phyloP scores from a whole-genome alignment of 2,888 invertebrate genomes.

The Disparrhopalites patrizii region DNA sequence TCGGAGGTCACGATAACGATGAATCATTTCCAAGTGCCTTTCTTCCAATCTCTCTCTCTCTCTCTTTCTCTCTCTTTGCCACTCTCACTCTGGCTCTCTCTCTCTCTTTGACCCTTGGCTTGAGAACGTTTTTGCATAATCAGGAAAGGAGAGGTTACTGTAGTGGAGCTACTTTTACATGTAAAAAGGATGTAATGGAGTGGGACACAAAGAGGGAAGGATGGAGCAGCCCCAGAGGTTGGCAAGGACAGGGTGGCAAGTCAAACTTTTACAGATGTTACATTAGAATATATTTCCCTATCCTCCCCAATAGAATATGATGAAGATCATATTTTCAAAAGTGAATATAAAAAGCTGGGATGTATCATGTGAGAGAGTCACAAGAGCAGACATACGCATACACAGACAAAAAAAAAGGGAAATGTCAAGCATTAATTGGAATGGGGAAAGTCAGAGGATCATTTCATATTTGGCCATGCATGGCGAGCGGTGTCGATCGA shows the following conservation, averaged over 20 bases:
- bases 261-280: slow-evolving; percentile 17
- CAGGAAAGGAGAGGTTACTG: neutral
- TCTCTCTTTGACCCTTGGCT: neutral
- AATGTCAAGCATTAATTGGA: slow-evolving; percentile 32
- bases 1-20: slow-evolving; percentile 4
- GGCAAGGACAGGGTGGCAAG: slow-evolving; percentile 1
- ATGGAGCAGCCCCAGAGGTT: slow-evolving; percentile 1
- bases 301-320: no score
- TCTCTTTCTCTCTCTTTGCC: no score
- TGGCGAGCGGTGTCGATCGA: slow-evolving; percentile 27
- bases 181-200: neutral
- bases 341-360: slow-evolving; percentile 5
- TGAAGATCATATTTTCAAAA: slow-evolving; percentile 12
- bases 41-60: no score
- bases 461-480: slow-evolving; percentile 31
- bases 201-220: neutral
- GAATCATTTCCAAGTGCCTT: slow-evolving; percentile 26
- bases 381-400: slow-evolving; percentile 3
- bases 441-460: slow-evolving; percentile 34
- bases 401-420: slow-evolving; percentile 2
- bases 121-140: neutral
- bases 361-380: neutral
- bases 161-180: no score
- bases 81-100: no score
- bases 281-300: slow-evolving; percentile 18